Base-by-base conservation (phyloP, 1,140 invertebrate genomes). In the Schlechtendalia chinensis region DNA sequence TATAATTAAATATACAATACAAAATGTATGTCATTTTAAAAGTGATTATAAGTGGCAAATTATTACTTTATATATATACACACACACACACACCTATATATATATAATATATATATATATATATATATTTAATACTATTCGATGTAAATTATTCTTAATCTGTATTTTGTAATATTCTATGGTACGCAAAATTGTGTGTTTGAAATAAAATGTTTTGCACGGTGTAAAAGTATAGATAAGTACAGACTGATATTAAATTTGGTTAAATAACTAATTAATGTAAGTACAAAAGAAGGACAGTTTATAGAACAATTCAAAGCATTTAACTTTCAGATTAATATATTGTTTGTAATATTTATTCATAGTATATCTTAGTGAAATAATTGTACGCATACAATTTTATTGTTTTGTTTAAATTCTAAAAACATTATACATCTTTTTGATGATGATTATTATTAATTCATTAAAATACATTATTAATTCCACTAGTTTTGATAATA, bases 1-100 rank as follows among this genome's bases (percentile, higher is more conserved):
- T 72, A n/a, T n/a, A n/a, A 45, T 24, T 69, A 29, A 69, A 72
- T 72, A 54, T 72, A 54, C 50, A 54, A 53, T 39, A 39, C 32
- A 58, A 8, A 11, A 72, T 54, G 10, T 50, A 24, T 67, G 32
- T 67, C 32, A 8, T 39, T 63, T 50, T 47, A 50, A 39, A 24
- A 69, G 0, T 50, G 0, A 69, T 69, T 32, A 39, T 45, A 45
- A 39, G 10, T 17, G 45, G 29, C 45, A 50, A 50, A 11, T 69
- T 69, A 50, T 54, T 54, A 54, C 24, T 72, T 53, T 53, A 17
- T 27, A 50, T 69, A n/a, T n/a, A n/a, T n/a, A n/a, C n/a, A n/a
- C n/a, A n/a, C n/a, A n/a, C n/a, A n/a, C n/a, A n/a, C n/a, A n/a
- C n/a, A n/a, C n/a, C n/a, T n/a, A n/a, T n/a, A n/a, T n/a, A n/a